Base-by-base conservation (phyloP, 2,888 invertebrate genomes). In the Xestoiulus laeticollis region DNA sequence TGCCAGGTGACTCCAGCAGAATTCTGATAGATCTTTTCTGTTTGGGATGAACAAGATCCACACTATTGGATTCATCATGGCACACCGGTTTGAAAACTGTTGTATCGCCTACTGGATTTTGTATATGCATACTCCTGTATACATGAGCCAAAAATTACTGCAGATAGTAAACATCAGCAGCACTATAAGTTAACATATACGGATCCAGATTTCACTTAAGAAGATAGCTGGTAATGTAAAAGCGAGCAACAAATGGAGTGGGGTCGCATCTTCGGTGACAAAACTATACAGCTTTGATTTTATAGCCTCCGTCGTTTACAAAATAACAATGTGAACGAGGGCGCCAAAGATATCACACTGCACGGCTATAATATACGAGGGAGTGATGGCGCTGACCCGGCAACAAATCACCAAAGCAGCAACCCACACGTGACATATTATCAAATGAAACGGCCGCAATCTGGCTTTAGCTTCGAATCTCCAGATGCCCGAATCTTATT, bases 371-470 rank as follows among this genome's bases (percentile, higher is more conserved):
- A 48, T 48, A 48, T 48, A 48, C 48, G 48, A 48, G 48, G 14
- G 48, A 12, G 12, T 19, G 48, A n/a, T 59, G 59, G n/a, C 59
- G 19, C 68, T 68, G 68, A 68, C 68, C 68, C 68, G 10, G 68
- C 68, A 22, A 68, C 68, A 68, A 68, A 68, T 68, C 68, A 68
- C 19, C 59, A 19, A 16, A n/a, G n/a, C 59, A 59, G 59, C 59
- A 59, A 59, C 68, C 26, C 68, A 22, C 68, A 68, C 68, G 68
- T 68, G 68, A 68, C 68, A 68, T 68, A 68, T 22, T 26, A 22
- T 22, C 68, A 68, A 68, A 68, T 68, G 68, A 68, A 68, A 68
- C 68, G 68, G 6, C 12, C 26, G 68, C 68, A 68, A 68, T 68
- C 68, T 68, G 68, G 26, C 26, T 26, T 68, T 68, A 68, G 53